phyloP scores from a whole-genome alignment of 2,797 vertebrate species.

The Halcyon badia region DNA sequence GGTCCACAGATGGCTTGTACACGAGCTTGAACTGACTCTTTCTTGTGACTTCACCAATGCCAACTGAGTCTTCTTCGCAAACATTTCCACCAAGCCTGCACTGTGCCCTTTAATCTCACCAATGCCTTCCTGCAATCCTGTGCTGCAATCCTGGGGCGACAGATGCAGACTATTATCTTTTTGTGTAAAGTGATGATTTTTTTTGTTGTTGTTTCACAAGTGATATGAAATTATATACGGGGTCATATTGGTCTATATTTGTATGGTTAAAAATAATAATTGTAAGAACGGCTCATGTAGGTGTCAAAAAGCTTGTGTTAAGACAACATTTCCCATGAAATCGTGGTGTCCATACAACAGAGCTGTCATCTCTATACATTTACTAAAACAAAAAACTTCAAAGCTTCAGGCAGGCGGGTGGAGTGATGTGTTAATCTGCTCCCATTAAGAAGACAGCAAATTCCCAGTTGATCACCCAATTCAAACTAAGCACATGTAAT shows the following conservation, averaged over 20 bases:
- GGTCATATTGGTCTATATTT: background rate
- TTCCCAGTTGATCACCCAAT: background rate
- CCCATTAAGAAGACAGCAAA: conserved; percentile 30
- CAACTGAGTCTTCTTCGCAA: accelerated
- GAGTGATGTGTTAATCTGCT: conserved; percentile 31
- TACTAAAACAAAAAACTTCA: conserved; percentile 31
- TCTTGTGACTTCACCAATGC: background rate
- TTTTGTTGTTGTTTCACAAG: background rate
- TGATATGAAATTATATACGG: background rate
- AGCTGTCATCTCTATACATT: background rate
- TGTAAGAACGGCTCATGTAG: background rate
- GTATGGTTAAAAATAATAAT: background rate
- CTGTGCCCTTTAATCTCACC: background rate
- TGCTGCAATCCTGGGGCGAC: accelerated
- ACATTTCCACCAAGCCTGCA: background rate
- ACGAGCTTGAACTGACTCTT: background rate
- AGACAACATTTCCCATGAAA: background rate
- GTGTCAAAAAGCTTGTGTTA: background rate
- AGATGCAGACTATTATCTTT: background rate
- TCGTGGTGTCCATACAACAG: background rate
- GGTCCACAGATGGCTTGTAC: background rate
- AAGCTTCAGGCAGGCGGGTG: background rate
- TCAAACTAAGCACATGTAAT: background rate
- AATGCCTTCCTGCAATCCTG: accelerated
- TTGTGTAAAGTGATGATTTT: background rate